Percentiles rank a stretch among this genome's conserved stretches.
These are phyloP conservation scores for Bucco capensis DNA, from an alignment of 2,113 vertebrate species.

Conservation along the genomic window DNA sequence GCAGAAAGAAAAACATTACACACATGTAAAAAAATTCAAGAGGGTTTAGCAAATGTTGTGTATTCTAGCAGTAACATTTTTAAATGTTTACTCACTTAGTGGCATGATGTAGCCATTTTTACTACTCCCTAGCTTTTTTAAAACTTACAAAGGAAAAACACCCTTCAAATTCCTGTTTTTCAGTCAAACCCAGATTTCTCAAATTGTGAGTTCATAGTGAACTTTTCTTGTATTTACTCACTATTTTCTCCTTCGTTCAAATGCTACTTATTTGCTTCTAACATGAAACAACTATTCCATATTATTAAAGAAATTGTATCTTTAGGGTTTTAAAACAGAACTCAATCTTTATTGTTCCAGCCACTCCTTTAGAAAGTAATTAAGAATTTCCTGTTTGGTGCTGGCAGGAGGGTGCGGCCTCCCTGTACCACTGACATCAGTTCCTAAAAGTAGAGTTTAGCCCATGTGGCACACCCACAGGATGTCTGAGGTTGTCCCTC, in stretches of 20 bases:
- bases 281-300: neutral
- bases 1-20: constrained; percentile 33
- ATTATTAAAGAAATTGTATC: neutral
- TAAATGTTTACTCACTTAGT: neutral
- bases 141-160: neutral
- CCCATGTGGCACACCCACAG: constrained; percentile 46
- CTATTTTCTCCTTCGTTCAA: neutral
- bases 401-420: constrained; percentile 50
- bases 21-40: constrained; percentile 33
- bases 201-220: neutral
- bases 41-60: neutral
- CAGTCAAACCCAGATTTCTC: neutral
- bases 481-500: constrained; percentile 42
- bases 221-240: neutral
- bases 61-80: constrained; percentile 11
- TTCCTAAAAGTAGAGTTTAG: constrained; percentile 64
- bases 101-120: neutral
- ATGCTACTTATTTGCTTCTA: neutral
- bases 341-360: constrained; percentile 28
- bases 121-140: neutral
- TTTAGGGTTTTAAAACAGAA: constrained; percentile 32
- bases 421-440: constrained; percentile 12
- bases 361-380: constrained; percentile 54
- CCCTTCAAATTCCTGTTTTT: neutral
- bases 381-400: constrained; percentile 66